Conservation (phyloP, 2,888 invertebrate genomes). For the Spialia ferax region DNA sequence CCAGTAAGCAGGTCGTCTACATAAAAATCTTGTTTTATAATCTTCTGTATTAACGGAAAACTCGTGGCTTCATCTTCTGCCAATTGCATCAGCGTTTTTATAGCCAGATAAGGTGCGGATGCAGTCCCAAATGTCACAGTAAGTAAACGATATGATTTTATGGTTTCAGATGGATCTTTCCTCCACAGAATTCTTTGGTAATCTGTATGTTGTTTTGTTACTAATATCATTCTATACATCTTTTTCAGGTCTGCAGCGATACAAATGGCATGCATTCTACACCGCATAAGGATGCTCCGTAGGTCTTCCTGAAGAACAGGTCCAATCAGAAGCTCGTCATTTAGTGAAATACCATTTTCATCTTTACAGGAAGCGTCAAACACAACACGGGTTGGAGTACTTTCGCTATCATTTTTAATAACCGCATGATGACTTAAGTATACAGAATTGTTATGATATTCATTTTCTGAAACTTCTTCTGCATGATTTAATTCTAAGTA, state of each 20-base stretch:
- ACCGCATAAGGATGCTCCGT: not conserved
- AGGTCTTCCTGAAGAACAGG: not conserved
- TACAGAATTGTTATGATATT: not conserved
- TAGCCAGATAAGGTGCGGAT: not conserved
- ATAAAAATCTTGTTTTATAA: constrained; percentile 4
- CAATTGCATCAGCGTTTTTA: not conserved
- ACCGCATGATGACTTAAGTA: not conserved
- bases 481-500: not conserved
- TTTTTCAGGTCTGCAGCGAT: not conserved
- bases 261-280: constrained; percentile 5
- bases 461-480: not conserved
- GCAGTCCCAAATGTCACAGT: not conserved
- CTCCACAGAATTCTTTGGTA: not conserved
- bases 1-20: constrained; percentile 1
- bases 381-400: not conserved
- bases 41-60: not conserved
- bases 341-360: not conserved
- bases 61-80: not conserved
- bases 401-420: not conserved
- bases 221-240: not conserved
- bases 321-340: not conserved
- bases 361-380: constrained; percentile 3
- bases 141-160: not conserved
- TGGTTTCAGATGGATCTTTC: not conserved
- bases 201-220: not conserved